These are phyloP conservation scores for Drosophila aff. DNA, from an alignment of 1,140 invertebrate species.

Conservation along the genomic window DNA sequence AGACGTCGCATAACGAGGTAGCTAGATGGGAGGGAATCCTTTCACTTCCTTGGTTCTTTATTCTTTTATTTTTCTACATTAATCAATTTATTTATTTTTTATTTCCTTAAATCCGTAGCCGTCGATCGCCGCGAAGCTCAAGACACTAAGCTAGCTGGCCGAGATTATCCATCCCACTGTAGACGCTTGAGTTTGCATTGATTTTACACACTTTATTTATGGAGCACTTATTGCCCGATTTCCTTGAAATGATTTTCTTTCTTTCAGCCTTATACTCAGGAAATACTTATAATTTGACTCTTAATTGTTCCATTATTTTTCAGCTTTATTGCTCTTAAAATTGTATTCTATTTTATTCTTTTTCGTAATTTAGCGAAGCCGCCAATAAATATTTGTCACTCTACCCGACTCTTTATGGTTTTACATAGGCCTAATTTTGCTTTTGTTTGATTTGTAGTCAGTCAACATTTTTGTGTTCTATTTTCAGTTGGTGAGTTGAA, in stretches of 20 bases:
- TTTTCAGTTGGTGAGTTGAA: slow-evolving; percentile 71
- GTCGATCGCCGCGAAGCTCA: slow-evolving; percentile 85
- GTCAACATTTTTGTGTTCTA: slow-evolving; percentile 52
- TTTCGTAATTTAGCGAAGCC: slow-evolving; percentile 34
- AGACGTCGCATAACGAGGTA: slow-evolving; percentile 96
- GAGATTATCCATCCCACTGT: slow-evolving; percentile 19
- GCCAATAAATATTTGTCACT: slow-evolving; percentile 63
- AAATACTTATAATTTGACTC: slow-evolving; percentile 45
- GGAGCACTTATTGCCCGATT: too few species aligned
- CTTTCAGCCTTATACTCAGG: slow-evolving; percentile 70
- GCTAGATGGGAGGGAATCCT: slow-evolving; percentile 29
- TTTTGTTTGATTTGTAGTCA: slow-evolving; percentile 56
- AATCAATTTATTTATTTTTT: slow-evolving; percentile 35
- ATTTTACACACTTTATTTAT: slow-evolving; percentile 38
- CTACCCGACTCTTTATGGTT: slow-evolving; percentile 27
- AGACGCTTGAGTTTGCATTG: slow-evolving; percentile 65
- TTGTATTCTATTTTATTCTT: slow-evolving; percentile 24
- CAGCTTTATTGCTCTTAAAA: slow-evolving; percentile 24
- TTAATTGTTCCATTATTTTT: slow-evolving; percentile 8
- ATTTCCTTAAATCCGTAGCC: slow-evolving; percentile 85
- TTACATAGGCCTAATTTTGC: slow-evolving; percentile 20
- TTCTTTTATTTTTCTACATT: slow-evolving; percentile 37
- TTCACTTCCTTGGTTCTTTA: slow-evolving; percentile 7
- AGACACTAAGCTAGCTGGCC: slow-evolving; percentile 69
- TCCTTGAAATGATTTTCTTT: slow-evolving; percentile 41